Base-by-base conservation (phyloP, 2,888 invertebrate species). In the Mesodorylaimus sp. region DNA sequence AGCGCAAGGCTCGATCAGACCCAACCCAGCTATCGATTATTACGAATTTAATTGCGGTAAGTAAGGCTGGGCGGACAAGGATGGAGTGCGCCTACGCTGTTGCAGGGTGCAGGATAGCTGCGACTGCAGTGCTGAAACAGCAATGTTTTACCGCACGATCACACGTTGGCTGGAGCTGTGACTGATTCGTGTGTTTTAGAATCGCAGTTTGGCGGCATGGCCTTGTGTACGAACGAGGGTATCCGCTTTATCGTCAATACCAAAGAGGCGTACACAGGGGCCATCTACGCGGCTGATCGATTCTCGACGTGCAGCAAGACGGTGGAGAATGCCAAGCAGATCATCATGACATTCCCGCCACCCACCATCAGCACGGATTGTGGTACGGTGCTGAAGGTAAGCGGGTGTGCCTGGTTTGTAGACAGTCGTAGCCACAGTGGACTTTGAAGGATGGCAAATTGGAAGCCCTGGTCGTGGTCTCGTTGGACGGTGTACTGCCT, bases 181-280 rank as follows among this genome's bases (percentile, higher is more conserved):
- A n/a, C n/a, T n/a, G n/a, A n/a, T n/a, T n/a, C 5, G 1, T 7
- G 24, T 21, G 24, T 52, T 57, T 46, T 50, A 60, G 63, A 65
- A 50, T 61, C 64, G 10, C 64, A 65, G 50, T 65, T 65, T 54
- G 65, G 65, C 28, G 65, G 65, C 47, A 65, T 65, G 65, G 65
- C 65, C 24, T 55, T 65, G 42, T 65, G 65, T 54, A 65, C 65
- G 27, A 65, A 65, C 55, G 64, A 65, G 44, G 65, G 65, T 50
- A 65, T 65, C 50, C 57, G 63, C 10, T 65, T 65, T 58, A 66
- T 65, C 51, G 64, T 65, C 50, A 65, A 65, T 58, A 65, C 65
- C 50, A 65, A 65, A 53, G 64, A 65, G 45, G 65, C 65, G 13
- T 65, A 65, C 59, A 65, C 65, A 23, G 65, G 65, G 43, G 65